These are phyloP conservation scores for Corticium candelabrum DNA, from an alignment of 37 sponge, comb jelly and placozoan genomes.

Conservation along the genomic window DNA sequence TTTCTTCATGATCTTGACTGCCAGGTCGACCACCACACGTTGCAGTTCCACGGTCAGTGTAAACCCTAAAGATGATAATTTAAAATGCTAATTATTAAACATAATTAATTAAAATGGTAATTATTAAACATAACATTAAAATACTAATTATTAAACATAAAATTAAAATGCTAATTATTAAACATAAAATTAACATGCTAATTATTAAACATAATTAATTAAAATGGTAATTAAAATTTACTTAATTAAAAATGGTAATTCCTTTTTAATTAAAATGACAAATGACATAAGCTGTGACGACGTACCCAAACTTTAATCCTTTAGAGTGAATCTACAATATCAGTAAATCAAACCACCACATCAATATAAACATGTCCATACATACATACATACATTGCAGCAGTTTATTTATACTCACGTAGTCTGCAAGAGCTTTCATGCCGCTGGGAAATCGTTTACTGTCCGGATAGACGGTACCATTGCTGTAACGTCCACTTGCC, in stretches of 20 bases:
- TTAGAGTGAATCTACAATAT: constrained; percentile 7
- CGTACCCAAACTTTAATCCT: constrained; percentile 5
- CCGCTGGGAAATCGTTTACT: neutral
- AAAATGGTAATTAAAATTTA: too few species aligned
- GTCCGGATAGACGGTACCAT: neutral
- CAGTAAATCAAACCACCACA: neutral
- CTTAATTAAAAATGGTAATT: too few species aligned
- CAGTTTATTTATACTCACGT: neutral
- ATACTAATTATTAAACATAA: neutral
- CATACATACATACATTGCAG: neutral
- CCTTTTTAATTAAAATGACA: too few species aligned
- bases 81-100: neutral
- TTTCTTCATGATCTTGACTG: neutral
- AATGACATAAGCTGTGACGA: too few species aligned
- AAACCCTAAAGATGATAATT: neutral
- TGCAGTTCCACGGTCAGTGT: constrained; percentile 1
- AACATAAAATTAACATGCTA: too few species aligned
- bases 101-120: too few species aligned
- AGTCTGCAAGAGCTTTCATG: constrained; percentile 11
- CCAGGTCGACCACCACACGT: constrained; percentile 12
- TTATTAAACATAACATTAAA: too few species aligned
- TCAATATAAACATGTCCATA: too few species aligned
- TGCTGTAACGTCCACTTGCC: constrained; percentile 1
- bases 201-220: too few species aligned
- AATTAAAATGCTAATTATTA: neutral